Conservation (phyloP, 2,888 invertebrate species). For the Euclidia mi region DNA sequence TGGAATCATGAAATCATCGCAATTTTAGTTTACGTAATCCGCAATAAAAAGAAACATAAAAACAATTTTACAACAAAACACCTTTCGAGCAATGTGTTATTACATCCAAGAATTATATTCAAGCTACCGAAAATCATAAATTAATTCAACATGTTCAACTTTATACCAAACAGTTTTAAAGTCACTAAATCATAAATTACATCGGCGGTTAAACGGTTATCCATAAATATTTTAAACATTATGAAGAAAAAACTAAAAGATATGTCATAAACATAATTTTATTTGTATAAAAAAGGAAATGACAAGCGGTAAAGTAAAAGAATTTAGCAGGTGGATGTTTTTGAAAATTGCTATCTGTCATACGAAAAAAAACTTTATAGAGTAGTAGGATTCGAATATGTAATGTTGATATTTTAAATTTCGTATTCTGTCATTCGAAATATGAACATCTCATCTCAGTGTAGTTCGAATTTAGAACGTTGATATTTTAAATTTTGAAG, state of each 20-base stretch:
- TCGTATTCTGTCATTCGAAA: too few species aligned
- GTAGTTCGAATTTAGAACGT: too few species aligned
- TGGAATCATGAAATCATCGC: conserved; percentile 16
- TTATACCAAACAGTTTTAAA: conserved; percentile 49
- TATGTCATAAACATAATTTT: conserved; percentile 28
- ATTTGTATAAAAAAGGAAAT: conserved; percentile 39
- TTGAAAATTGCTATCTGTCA: too few species aligned
- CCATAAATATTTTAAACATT: conserved; percentile 34
- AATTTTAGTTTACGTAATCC: conserved; percentile 20
- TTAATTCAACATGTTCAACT: conserved; percentile 27
- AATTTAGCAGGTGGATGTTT: too few species aligned
- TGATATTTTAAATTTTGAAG: too few species aligned
- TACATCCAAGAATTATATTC: conserved; percentile 32
- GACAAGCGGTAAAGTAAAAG: too few species aligned
- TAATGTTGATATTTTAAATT: too few species aligned
- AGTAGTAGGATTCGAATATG: too few species aligned
- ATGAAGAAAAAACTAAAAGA: conserved; percentile 3
- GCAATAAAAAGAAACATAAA: conserved; percentile 21
- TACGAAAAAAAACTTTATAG: too few species aligned
- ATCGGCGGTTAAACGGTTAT: conserved; percentile 55
- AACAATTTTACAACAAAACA: conserved; percentile 19
- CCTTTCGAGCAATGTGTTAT: conserved; percentile 23
- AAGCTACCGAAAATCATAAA: conserved; percentile 40
- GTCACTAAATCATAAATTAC: conserved; percentile 60
- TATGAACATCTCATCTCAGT: too few species aligned